These are phyloP conservation scores for Hylaeus volcanicus DNA, from an alignment of 1,140 invertebrate species.

Conservation along the genomic window DNA sequence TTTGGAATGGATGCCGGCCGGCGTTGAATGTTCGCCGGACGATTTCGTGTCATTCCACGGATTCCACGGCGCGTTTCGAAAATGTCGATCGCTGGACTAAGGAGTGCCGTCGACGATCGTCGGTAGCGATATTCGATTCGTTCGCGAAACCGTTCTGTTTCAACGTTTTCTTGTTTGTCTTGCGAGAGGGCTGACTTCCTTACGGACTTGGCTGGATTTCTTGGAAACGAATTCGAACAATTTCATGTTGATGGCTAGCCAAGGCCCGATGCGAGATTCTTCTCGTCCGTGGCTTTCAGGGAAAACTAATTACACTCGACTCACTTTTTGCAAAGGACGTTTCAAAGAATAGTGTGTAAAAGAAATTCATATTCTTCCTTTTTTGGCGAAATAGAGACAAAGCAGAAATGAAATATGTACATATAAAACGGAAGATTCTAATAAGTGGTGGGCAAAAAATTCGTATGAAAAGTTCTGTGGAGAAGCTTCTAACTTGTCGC, in stretches of 20 bases:
- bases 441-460: too few relatives aligned
- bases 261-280: background rate
- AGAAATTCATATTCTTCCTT: too few relatives aligned
- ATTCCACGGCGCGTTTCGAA: background rate
- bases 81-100: background rate
- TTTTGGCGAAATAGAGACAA: too few relatives aligned
- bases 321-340: too few relatives aligned
- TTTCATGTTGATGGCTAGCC: constrained; percentile 5
- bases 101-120: background rate
- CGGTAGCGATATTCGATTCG: background rate
- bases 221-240: constrained; percentile 30
- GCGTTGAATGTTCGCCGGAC: constrained; percentile 11
- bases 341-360: too few relatives aligned
- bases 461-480: too few relatives aligned
- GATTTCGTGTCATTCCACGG: constrained; percentile 2
- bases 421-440: too few relatives aligned
- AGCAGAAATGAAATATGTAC: too few relatives aligned
- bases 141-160: background rate
- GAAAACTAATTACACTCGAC: too few relatives aligned
- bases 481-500: too few relatives aligned
- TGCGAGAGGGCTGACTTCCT: constrained; percentile 23
- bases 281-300: background rate
- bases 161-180: constrained; percentile 23
- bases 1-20: constrained; percentile 62
- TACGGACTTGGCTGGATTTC: constrained; percentile 27